Percentiles rank a stretch among this genome's conserved stretches.
These are phyloP conservation scores for Rhodophaea formosa DNA, from an alignment of 2,888 invertebrate species.

Conservation along the genomic window DNA sequence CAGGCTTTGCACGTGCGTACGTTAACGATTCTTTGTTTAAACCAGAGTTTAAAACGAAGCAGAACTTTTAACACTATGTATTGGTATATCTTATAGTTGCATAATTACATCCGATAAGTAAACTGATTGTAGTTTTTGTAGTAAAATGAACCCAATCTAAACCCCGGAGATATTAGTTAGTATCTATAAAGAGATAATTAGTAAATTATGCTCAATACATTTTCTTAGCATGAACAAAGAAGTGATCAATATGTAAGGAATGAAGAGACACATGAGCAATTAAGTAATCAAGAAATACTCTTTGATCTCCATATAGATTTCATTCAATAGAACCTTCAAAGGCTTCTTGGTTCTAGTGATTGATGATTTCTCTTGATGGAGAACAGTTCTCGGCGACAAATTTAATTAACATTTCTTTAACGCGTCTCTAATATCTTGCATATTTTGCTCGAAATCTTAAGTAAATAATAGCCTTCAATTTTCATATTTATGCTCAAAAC, in stretches of 20 bases:
- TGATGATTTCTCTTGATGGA: no score
- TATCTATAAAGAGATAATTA: no score
- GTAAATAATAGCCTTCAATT: neutral
- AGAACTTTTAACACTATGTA: neutral
- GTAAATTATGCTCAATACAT: no score
- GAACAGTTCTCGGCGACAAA: no score
- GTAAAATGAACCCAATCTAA: no score
- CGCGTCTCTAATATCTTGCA: neutral
- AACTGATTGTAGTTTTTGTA: no score
- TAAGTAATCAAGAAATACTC: neutral
- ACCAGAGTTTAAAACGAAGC: neutral
- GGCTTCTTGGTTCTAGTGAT: neutral
- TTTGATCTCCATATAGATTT: neutral
- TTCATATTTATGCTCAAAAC: neutral
- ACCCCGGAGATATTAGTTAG: no score
- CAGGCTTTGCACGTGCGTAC: conserved; percentile 13
- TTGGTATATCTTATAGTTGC: no score
- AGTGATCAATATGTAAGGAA: neutral
- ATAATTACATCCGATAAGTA: no score
- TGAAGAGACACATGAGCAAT: neutral
- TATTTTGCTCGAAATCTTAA: neutral
- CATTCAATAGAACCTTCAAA: neutral
- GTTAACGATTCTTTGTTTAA: conserved; percentile 14
- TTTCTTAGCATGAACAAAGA: no score
- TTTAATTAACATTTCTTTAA: no score